phyloP scores from a whole-genome alignment of 2,797 vertebrate species.

The Rhynchonycteris naso region DNA sequence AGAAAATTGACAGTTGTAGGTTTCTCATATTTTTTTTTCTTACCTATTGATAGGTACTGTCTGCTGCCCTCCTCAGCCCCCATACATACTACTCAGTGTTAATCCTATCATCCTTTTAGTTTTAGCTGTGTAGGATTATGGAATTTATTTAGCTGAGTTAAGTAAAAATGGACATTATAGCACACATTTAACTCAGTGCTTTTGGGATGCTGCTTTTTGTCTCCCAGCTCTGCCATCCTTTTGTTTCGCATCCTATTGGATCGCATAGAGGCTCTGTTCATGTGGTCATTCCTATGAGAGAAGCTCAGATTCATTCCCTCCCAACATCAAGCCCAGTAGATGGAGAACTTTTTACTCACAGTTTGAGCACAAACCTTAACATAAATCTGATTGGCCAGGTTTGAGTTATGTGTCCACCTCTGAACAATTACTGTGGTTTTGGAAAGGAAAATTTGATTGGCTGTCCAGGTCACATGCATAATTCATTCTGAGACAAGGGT shows the following conservation, averaged over 20 bases:
- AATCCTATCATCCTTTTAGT: not conserved
- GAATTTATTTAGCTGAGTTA: not conserved
- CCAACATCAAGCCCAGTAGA: not conserved
- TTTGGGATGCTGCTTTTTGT: not conserved
- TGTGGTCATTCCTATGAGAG: not conserved
- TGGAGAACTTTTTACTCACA: not conserved
- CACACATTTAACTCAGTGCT: not conserved
- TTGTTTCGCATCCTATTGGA: too few species aligned
- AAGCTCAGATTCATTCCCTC: not conserved
- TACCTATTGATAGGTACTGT: not conserved
- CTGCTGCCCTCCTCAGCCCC: fast-evolving
- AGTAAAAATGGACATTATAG: not conserved
- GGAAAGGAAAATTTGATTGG: not conserved
- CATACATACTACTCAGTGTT: not conserved
- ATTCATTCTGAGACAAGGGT: not conserved
- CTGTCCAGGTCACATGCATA: not conserved
- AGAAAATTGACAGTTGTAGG: not conserved
- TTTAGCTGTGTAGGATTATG: not conserved
- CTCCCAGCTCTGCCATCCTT: not conserved
- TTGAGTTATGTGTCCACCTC: not conserved
- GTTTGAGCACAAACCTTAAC: not conserved
- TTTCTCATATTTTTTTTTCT: conserved; percentile 15
- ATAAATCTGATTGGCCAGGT: not conserved
- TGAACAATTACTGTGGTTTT: not conserved
- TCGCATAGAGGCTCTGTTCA: not conserved